Percentiles rank a stretch among this genome's conserved stretches.
Conservation (phyloP, 2,888 invertebrate genomes). For the Imbricaverruca yamaguchii region DNA sequence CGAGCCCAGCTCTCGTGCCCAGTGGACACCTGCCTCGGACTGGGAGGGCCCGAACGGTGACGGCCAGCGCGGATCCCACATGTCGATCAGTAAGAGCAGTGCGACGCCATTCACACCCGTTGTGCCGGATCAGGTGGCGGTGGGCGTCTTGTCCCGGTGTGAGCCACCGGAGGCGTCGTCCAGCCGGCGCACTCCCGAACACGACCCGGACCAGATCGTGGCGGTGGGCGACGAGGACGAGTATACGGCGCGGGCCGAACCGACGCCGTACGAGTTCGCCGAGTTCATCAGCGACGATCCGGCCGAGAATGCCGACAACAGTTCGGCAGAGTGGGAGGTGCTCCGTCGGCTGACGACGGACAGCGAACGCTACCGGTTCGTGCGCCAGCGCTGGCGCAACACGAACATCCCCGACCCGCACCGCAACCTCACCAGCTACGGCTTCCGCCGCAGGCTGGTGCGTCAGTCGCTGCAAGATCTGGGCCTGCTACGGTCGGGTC, state of each 20-base stretch:
- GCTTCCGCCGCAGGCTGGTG: constrained; percentile 1
- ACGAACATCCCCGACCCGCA: constrained; percentile 24
- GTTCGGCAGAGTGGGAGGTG: constrained; percentile 16
- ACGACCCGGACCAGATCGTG: no score
- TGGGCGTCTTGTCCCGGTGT: no score
- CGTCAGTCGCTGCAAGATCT: not conserved
- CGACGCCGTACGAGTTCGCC: not conserved
- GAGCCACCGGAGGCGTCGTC: no score
- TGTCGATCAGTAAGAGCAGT: no score
- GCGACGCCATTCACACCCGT: not conserved
- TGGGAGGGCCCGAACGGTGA: no score
- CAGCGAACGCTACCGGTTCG: constrained; percentile 22
- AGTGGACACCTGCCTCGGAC: no score
- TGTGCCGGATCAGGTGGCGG: not conserved
- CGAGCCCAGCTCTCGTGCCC: no score
- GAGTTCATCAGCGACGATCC: constrained; percentile 17
- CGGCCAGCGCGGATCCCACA: no score
- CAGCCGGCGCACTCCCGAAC: no score
- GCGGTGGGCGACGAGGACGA: no score
- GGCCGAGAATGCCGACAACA: constrained; percentile 16
- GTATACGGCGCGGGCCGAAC: not conserved
- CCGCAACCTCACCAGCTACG: constrained; percentile 6
- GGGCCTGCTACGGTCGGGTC: not conserved
- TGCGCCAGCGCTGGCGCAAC: constrained; percentile 18
- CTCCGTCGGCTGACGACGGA: constrained; percentile 11